Evolutionary conservation across 2,113 vertebrate species (phyloP).

Genomic region (Podarcis cretensis): DNA sequence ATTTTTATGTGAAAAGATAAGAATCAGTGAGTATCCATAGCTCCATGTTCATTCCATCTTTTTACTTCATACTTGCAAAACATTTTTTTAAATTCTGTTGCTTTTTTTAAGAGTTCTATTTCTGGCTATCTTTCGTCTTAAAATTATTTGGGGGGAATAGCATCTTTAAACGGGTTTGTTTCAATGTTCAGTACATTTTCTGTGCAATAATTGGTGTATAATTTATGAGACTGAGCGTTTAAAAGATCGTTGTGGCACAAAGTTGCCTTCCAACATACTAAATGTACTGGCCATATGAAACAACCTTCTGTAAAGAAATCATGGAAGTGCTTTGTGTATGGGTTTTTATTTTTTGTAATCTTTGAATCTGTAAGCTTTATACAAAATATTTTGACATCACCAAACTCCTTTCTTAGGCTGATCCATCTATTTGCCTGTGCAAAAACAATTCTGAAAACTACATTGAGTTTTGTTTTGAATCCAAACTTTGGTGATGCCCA

Average conservation of each 20-base stretch:
- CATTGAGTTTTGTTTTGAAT: constrained; percentile 68
- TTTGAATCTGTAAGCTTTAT: constrained; percentile 66
- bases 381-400: constrained; percentile 76
- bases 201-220: constrained; percentile 47
- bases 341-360: constrained; percentile 72
- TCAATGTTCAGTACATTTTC: constrained; percentile 75
- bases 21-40: constrained; percentile 95
- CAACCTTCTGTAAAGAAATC: constrained; percentile 59
- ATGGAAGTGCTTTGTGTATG: constrained; percentile 69
- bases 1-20: constrained; percentile 87
- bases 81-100: constrained; percentile 76
- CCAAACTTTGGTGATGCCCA: constrained; percentile 91
- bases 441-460: constrained; percentile 53
- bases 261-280: neutral
- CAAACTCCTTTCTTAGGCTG: constrained; percentile 69
- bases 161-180: constrained; percentile 71
- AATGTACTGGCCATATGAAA: constrained; percentile 71
- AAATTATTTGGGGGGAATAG: constrained; percentile 69
- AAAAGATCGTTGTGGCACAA: neutral
- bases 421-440: constrained; percentile 58
- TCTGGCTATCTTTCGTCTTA: constrained; percentile 71
- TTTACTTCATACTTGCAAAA: constrained; percentile 78
- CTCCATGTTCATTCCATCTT: constrained; percentile 90
- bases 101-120: constrained; percentile 80
- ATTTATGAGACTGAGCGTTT: neutral